Conservation (phyloP, 2,888 invertebrate species). For the Patella caerulea region DNA sequence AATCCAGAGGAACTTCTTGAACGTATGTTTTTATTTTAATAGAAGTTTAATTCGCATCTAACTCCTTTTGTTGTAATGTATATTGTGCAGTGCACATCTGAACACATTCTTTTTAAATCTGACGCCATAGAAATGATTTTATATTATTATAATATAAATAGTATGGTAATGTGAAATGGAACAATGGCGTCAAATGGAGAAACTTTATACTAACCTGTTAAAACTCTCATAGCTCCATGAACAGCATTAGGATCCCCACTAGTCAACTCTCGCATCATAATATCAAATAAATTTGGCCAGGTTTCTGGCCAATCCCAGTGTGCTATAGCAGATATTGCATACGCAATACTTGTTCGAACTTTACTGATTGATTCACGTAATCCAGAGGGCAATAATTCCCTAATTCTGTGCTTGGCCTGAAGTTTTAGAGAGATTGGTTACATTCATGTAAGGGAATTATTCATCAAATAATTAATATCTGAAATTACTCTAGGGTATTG, state of each 20-base stretch:
- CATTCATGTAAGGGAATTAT: too few relatives aligned
- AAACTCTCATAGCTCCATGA: slow-evolving; percentile 81
- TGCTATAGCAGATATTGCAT: slow-evolving; percentile 81
- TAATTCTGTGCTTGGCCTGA: slow-evolving; percentile 77
- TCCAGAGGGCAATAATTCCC: slow-evolving; percentile 78
- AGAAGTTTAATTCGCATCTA: too few relatives aligned
- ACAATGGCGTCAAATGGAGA: too few relatives aligned
- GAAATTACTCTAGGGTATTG: too few relatives aligned
- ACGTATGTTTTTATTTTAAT: too few relatives aligned
- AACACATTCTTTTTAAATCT: too few relatives aligned
- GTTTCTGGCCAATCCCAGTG: slow-evolving; percentile 82
- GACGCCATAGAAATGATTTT: too few relatives aligned
- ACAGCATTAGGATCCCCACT: slow-evolving; percentile 75
- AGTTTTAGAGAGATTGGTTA: slow-evolving; percentile 10
- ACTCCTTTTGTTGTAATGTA: too few relatives aligned
- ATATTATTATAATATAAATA: too few relatives aligned
- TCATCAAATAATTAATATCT: not conserved
- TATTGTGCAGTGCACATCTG: too few relatives aligned
- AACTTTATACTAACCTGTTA: slow-evolving; percentile 72
- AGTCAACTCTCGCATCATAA: slow-evolving; percentile 78
- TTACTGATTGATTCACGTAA: slow-evolving; percentile 80
- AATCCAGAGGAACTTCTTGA: too few relatives aligned
- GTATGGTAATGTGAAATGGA: too few relatives aligned
- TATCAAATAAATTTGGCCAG: slow-evolving; percentile 81
- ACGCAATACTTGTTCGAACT: slow-evolving; percentile 79